These are phyloP conservation scores for Athrips mouffetella DNA, from an alignment of 2,888 invertebrate genomes.

Conservation along the genomic window DNA sequence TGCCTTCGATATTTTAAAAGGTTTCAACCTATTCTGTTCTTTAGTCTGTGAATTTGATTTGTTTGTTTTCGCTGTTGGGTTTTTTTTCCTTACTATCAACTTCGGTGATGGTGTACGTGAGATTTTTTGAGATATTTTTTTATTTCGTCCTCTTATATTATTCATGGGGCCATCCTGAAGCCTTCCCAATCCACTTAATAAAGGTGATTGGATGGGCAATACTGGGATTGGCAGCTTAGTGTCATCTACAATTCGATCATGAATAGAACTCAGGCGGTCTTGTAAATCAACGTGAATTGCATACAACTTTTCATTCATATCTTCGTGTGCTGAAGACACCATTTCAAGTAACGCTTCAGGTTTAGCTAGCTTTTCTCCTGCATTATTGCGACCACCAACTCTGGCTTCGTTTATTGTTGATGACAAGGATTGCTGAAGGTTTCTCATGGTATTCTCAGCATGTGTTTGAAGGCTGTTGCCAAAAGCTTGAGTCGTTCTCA, in stretches of 20 bases:
- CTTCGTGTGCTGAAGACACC: slow-evolving; percentile 42
- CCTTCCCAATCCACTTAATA: slow-evolving; percentile 2
- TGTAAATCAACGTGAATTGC: slow-evolving; percentile 53
- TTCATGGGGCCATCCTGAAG: background rate
- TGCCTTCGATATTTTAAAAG: slow-evolving; percentile 33
- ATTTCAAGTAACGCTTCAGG: slow-evolving; percentile 43
- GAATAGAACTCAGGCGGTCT: slow-evolving; percentile 50
- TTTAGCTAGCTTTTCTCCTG: slow-evolving; percentile 33
- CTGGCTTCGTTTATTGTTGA: slow-evolving; percentile 33
- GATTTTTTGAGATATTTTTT: too few relatives aligned
- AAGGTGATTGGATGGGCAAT: slow-evolving; percentile 22
- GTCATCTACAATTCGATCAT: slow-evolving; percentile 41
- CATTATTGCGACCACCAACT: slow-evolving; percentile 21
- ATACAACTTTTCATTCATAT: slow-evolving; percentile 54
- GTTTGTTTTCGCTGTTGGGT: background rate
- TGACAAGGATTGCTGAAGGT: slow-evolving; percentile 42
- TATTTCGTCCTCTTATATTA: background rate
- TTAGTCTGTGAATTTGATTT: slow-evolving; percentile 10
- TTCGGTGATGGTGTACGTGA: background rate
- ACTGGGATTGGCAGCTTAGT: slow-evolving; percentile 28
- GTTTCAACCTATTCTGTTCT: slow-evolving; percentile 17
- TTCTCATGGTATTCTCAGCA: slow-evolving; percentile 43
- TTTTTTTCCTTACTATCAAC: background rate
- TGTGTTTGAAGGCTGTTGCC: slow-evolving; percentile 36
- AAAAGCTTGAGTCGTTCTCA: slow-evolving; percentile 22